Evolutionary conservation across 1,140 invertebrate genomes (phyloP).

Genomic region (Zaprionus ghesquierei): DNA sequence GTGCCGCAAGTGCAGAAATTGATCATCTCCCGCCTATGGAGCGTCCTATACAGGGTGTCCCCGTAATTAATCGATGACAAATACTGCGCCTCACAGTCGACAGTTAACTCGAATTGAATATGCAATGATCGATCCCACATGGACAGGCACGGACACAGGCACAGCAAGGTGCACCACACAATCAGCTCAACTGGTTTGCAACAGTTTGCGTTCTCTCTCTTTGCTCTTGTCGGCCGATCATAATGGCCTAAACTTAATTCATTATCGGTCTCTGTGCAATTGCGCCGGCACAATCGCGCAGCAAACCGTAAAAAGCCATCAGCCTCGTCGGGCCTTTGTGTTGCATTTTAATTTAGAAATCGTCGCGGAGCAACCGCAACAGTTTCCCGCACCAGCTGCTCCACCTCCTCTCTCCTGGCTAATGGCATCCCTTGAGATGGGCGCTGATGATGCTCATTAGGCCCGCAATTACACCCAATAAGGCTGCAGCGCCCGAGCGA

Average conservation of each 20-base stretch:
- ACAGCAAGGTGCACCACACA: not conserved
- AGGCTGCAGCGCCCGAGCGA: not conserved
- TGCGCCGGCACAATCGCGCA: slow-evolving; percentile 14
- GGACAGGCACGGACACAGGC: not conserved
- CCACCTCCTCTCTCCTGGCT: not conserved
- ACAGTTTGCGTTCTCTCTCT: not conserved
- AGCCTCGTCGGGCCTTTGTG: slow-evolving; percentile 5
- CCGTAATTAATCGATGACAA: slow-evolving; percentile 23
- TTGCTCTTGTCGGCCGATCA: not conserved
- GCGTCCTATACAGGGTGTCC: not conserved
- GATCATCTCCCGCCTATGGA: not conserved
- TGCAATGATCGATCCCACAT: slow-evolving; percentile 12
- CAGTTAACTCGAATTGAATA: slow-evolving; percentile 6
- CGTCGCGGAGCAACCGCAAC: not conserved
- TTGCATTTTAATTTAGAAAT: slow-evolving; percentile 33
- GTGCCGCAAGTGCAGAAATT: not conserved
- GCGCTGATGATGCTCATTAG: slow-evolving; percentile 19
- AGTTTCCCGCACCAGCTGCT: not conserved
- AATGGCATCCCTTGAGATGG: slow-evolving; percentile 26
- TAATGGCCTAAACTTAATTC: slow-evolving; percentile 14
- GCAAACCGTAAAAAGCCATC: slow-evolving; percentile 30
- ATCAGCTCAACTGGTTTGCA: slow-evolving; percentile 12
- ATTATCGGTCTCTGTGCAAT: slow-evolving; percentile 19
- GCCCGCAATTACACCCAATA: slow-evolving; percentile 21
- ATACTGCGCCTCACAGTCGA: slow-evolving; percentile 1